Base-by-base conservation (phyloP, 2,888 invertebrate species). In the Parnassius mnemosyne region DNA sequence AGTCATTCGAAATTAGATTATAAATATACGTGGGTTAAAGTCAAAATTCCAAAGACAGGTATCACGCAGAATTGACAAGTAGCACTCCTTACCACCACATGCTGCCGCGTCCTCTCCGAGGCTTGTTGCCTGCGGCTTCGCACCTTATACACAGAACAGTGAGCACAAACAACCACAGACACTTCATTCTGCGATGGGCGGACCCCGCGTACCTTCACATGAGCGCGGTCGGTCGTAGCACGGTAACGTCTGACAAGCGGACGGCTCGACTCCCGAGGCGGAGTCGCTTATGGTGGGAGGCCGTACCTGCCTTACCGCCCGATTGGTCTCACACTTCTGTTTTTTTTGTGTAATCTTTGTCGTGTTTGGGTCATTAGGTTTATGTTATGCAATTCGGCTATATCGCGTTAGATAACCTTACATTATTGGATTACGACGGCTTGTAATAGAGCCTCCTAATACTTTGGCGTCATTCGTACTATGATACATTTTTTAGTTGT, bases 31-130 rank as follows among this genome's bases (percentile, higher is more conserved):
- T 16, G 13, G 10, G 16, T 16, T 59, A 54, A 51, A 63, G 54
- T 65, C 54, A 56, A 57, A 57, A 58, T 60, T 62, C 34, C 42
- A 50, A 10, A 16, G 42, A 55, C n/a, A 16, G 7, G 11, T 47
- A 16, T 13, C 9, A 66, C 41, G 25, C 58, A 61, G 51, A 58
- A 56, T 68, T 68, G 73, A 46, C 57, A 54, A 10, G 42, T 49
- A 53, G 53, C 11, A 57, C 54, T 72, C 93, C 97, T 93, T 92
- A 97, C 97, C 97, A 97, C 97, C 97, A 97, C 95, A 96, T 97
- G 76, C 96, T 96, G 83, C 97, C 97, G 79, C 96, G 94, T 78
- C 96, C 96, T 81, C 96, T 93, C 81, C 95, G 94, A 73, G 93
- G 93, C 80, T 95, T 95, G 80, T 93, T 94, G 72, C 83, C 86